Conservation (phyloP, 2,113 vertebrate genomes). For the Hirundichthys speculiger region DNA sequence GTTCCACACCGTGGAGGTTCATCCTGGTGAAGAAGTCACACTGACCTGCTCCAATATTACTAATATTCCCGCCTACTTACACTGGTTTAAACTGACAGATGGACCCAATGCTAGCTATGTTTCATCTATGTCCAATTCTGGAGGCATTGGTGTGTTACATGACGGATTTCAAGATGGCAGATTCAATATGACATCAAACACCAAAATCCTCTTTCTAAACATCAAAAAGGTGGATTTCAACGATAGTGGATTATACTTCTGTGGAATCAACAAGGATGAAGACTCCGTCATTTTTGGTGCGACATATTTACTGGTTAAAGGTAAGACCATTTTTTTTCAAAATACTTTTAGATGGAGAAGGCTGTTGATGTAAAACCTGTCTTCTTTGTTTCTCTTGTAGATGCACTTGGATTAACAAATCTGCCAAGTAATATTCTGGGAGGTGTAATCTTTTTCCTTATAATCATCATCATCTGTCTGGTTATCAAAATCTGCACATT, state of each 20-base stretch:
- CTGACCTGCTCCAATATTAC: constrained; percentile 33
- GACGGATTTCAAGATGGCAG: background rate
- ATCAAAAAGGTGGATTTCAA: constrained; percentile 13
- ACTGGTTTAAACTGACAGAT: constrained; percentile 16
- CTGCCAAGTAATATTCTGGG: background rate
- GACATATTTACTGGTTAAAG: constrained; percentile 31
- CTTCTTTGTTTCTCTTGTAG: background rate
- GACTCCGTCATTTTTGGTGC: background rate
- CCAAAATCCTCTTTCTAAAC: background rate
- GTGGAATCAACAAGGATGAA: rapidly evolving
- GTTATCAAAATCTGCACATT: background rate
- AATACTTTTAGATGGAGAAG: too few species aligned
- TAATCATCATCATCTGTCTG: constrained; percentile 1
- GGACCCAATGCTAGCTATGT: rapidly evolving
- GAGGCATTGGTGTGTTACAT: rapidly evolving
- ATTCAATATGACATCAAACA: constrained; percentile 32
- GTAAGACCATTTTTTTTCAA: constrained; percentile 23
- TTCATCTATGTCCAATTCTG: background rate
- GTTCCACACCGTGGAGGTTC: constrained; percentile 18
- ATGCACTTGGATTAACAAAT: background rate
- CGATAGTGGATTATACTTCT: constrained; percentile 49
- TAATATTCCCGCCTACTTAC: rapidly evolving
- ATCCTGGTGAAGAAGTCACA: constrained; percentile 12
- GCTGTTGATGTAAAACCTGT: too few species aligned
- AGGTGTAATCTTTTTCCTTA: background rate